phyloP scores from a whole-genome alignment of 2,888 invertebrate genomes.

The Drosophila anomalipes region DNA sequence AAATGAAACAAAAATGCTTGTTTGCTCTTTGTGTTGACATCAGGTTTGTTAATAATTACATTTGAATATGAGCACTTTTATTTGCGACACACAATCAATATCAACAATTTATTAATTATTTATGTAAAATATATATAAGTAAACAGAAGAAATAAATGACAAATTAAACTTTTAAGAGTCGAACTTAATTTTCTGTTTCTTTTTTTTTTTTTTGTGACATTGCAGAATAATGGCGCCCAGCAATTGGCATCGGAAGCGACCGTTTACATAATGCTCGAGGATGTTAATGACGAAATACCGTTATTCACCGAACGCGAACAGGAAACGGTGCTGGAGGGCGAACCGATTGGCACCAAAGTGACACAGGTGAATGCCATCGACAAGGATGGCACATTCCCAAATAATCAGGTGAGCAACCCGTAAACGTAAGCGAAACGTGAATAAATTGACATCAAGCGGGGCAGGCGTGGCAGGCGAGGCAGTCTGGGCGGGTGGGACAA shows the following conservation, averaged over 20 bases:
- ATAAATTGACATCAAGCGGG: slow-evolving; percentile 23
- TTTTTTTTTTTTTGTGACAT: slow-evolving; percentile 3
- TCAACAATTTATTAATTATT: background rate
- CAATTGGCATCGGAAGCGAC: slow-evolving; percentile 97
- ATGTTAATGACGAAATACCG: slow-evolving; percentile 98
- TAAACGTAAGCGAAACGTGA: slow-evolving; percentile 5
- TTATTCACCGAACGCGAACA: slow-evolving; percentile 97
- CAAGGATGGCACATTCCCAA: slow-evolving; percentile 97
- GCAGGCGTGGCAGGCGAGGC: too few relatives aligned
- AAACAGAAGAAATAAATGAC: background rate
- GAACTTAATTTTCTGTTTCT: background rate
- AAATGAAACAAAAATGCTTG: background rate
- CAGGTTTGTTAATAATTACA: background rate
- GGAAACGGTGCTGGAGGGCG: slow-evolving; percentile 97
- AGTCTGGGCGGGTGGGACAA: too few relatives aligned
- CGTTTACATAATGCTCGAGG: slow-evolving; percentile 96
- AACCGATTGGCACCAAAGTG: slow-evolving; percentile 97
- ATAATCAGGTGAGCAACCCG: slow-evolving; percentile 90
- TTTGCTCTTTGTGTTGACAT: background rate
- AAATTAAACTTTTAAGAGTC: background rate
- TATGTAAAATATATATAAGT: background rate
- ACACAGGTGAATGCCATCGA: slow-evolving; percentile 98
- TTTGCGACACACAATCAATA: background rate
- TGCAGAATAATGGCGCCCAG: slow-evolving; percentile 97
- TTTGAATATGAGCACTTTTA: background rate